A percentile compares a stretch with the other conserved stretches of the same genome.
These are phyloP conservation scores for Silurus asotus DNA, from an alignment of 2,113 vertebrate species.

Conservation along the genomic window DNA sequence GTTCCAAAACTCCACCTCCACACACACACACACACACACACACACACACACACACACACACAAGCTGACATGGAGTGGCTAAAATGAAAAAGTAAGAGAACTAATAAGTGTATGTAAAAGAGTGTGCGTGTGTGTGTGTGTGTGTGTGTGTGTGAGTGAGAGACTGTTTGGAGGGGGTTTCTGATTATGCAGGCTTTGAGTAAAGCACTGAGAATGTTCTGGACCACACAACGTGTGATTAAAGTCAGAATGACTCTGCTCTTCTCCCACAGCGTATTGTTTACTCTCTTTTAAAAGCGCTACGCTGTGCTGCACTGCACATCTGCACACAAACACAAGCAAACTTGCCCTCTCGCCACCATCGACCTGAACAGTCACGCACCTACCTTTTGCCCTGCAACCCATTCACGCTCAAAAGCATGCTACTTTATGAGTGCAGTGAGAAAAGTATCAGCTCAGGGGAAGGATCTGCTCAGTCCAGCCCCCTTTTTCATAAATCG, in stretches of 20 bases:
- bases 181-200: constrained; percentile 11
- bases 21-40: neutral
- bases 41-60: constrained; percentile 16
- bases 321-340: constrained; percentile 68
- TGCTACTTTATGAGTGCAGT: neutral
- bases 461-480: neutral
- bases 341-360: constrained; percentile 64
- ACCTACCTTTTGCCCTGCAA: neutral
- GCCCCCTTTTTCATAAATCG: neutral
- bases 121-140: constrained; percentile 9
- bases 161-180: neutral
- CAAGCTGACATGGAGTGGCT: neutral
- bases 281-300: constrained; percentile 70
- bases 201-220: constrained; percentile 45
- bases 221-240: constrained; percentile 59
- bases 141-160: constrained; percentile 24
- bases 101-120: neutral
- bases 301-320: constrained; percentile 34
- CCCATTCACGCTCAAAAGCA: constrained; percentile 11
- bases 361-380: constrained; percentile 30
- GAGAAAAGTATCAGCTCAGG: too few relatives aligned
- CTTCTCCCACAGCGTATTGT: constrained; percentile 58
- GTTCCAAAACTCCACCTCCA: constrained; percentile 41
- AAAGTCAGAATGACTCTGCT: constrained; percentile 66
- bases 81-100: neutral